These are phyloP conservation scores for Rhinichthys klamathensis DNA, from an alignment of 2,113 vertebrate genomes.

Conservation along the genomic window DNA sequence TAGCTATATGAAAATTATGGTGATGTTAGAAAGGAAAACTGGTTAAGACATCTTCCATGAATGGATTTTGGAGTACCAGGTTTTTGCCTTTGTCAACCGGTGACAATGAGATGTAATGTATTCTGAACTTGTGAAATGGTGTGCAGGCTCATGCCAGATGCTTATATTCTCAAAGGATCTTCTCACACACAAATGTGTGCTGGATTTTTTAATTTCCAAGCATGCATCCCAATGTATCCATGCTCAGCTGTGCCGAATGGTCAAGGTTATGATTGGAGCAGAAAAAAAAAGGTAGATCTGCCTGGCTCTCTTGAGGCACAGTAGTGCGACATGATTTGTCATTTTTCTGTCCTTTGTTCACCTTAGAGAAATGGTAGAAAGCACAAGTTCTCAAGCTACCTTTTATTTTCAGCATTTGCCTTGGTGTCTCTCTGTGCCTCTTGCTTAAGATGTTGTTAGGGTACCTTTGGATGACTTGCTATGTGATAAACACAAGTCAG, in stretches of 20 bases:
- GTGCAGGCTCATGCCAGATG: slow-evolving; percentile 40
- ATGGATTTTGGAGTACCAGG: slow-evolving; percentile 45
- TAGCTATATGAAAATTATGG: not conserved
- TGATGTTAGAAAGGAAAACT: slow-evolving; percentile 6
- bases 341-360: not conserved
- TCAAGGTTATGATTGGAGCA: slow-evolving; percentile 53
- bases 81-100: slow-evolving; percentile 53
- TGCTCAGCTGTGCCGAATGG: slow-evolving; percentile 28
- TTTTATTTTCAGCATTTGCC: slow-evolving; percentile 13
- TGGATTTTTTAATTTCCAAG: slow-evolving; percentile 29
- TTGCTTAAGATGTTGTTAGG: slow-evolving; percentile 1
- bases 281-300: slow-evolving; percentile 9
- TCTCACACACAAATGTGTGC: slow-evolving; percentile 9
- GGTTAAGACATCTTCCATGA: slow-evolving; percentile 20
- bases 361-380: slow-evolving; percentile 8
- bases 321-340: not conserved
- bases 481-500: not conserved
- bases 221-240: slow-evolving; percentile 12
- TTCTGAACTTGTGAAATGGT: slow-evolving; percentile 54
- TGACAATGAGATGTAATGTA: slow-evolving; percentile 51
- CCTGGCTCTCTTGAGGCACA: slow-evolving; percentile 1
- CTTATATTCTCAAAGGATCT: slow-evolving; percentile 36
- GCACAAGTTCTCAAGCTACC: not conserved
- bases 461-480: not conserved
- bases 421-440: not conserved